Evolutionary conservation across 2,113 vertebrate species (phyloP).

Genomic region (Psittacula cyanocephala): DNA sequence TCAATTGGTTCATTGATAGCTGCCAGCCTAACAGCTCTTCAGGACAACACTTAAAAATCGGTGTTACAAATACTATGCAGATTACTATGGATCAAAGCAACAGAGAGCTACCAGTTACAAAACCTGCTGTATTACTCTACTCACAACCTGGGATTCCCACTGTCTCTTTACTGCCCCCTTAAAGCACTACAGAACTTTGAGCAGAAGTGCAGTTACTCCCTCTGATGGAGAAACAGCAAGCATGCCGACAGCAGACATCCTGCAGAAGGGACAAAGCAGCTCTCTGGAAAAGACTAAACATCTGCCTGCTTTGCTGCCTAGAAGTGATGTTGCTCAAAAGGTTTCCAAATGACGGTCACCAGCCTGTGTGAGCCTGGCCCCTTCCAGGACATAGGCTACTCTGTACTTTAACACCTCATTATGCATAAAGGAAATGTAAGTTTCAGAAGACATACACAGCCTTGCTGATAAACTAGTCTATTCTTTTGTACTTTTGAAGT

Average conservation of each 20-base stretch:
- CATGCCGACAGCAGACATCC: not conserved
- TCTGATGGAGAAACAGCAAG: not conserved
- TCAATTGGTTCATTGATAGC: not conserved
- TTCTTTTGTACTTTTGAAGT: not conserved
- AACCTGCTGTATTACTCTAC: not conserved
- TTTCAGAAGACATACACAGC: not conserved
- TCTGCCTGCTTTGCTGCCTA: not conserved
- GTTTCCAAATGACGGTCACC: not conserved
- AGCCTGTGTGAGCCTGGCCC: not conserved
- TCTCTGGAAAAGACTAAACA: not conserved
- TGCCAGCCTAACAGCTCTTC: not conserved
- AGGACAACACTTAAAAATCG: not conserved
- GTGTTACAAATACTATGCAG: not conserved
- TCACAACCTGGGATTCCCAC: not conserved
- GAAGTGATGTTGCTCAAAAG: not conserved
- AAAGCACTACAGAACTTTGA: not conserved
- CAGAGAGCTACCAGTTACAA: not conserved
- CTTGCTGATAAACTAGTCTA: not conserved
- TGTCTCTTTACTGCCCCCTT: not conserved
- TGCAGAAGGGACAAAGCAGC: not conserved
- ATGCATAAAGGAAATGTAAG: not conserved
- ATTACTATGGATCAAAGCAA: not conserved
- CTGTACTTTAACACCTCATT: not conserved
- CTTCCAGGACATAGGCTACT: not conserved
- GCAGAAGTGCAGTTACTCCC: not conserved